Percentiles rank a stretch among this genome's conserved stretches.
Evolutionary conservation across 2,797 vertebrate species (phyloP).

Genomic region (Sebastes hubbsi): DNA sequence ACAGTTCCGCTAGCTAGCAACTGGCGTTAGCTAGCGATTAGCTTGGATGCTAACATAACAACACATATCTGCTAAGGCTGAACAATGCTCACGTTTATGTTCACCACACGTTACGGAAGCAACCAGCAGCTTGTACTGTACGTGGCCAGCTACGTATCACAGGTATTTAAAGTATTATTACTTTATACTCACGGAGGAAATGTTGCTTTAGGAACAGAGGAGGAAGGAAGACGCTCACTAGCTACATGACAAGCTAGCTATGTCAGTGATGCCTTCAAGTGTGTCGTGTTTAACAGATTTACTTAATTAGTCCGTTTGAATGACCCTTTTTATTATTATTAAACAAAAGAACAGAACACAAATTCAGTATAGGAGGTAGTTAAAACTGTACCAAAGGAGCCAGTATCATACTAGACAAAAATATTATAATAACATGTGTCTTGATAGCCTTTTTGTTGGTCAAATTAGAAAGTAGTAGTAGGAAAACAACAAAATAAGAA

Average conservation of each 20-base stretch:
- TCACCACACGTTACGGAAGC: background rate
- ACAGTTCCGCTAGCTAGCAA: background rate
- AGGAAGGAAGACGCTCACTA: too few species aligned
- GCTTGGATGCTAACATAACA: background rate
- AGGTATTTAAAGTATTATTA: background rate
- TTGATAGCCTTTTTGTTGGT: background rate
- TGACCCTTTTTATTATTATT: background rate
- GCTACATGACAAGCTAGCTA: too few species aligned
- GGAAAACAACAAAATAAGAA: too few species aligned
- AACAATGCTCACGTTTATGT: background rate
- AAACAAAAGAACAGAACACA: background rate
- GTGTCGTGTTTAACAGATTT: background rate
- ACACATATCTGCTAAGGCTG: background rate
- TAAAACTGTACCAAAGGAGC: background rate
- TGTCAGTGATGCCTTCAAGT: background rate
- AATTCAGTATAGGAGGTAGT: background rate
- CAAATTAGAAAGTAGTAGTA: too few species aligned
- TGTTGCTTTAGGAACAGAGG: background rate
- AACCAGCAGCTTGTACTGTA: background rate
- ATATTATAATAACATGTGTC: background rate
- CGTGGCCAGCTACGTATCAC: background rate
- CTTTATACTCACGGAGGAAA: background rate
- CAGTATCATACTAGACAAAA: too few species aligned
- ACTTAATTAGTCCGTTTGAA: fast-evolving
- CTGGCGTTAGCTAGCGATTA: background rate